A percentile compares a stretch with the other conserved stretches of the same genome.
These are phyloP conservation scores for Pycnomerus fuliginosus DNA, from an alignment of 2,888 invertebrate species.

Conservation along the genomic window DNA sequence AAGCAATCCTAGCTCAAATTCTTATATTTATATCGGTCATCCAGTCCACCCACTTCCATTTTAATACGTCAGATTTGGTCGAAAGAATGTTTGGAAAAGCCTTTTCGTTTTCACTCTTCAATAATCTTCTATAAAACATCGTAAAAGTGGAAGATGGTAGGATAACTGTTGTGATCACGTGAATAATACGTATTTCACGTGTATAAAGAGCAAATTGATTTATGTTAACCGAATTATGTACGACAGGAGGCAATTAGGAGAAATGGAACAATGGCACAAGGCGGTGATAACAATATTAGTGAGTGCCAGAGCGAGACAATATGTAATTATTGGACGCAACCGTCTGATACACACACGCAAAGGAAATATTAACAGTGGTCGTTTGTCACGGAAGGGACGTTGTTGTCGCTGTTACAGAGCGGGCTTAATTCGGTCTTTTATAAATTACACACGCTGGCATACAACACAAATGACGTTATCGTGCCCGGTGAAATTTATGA, in stretches of 20 bases:
- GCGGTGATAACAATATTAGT: constrained; percentile 43
- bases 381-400: constrained; percentile 41
- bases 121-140: too few species aligned
- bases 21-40: too few species aligned
- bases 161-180: too few species aligned
- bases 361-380: constrained; percentile 42
- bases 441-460: constrained; percentile 24
- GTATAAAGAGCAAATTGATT: too few species aligned
- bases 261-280: constrained; percentile 32
- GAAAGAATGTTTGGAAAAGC: too few species aligned
- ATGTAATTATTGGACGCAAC: constrained; percentile 41
- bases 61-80: too few species aligned
- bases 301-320: constrained; percentile 44
- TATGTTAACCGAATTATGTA: constrained; percentile 25
- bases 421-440: constrained; percentile 31
- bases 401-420: constrained; percentile 29
- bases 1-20: too few species aligned
- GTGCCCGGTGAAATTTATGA: too few species aligned
- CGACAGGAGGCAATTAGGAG: constrained; percentile 26
- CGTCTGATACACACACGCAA: constrained; percentile 42
- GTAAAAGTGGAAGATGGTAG: too few species aligned
- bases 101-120: too few species aligned
- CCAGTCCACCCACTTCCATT: too few species aligned
- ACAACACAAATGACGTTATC: background rate
- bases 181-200: too few species aligned